phyloP scores from a whole-genome alignment of 2,888 invertebrate genomes.

The Choreutis nemorana region DNA sequence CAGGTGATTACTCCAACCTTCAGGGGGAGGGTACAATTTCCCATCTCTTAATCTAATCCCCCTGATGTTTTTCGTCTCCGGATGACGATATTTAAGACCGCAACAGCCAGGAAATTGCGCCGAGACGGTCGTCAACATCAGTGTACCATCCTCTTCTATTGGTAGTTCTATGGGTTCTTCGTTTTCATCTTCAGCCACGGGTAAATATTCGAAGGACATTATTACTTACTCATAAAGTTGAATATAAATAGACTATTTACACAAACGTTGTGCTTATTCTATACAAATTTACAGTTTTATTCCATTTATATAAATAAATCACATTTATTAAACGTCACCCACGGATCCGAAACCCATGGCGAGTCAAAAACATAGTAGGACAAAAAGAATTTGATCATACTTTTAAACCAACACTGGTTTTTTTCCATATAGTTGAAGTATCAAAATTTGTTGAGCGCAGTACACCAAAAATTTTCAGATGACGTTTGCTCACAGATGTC shows the following conservation, averaged over 20 bases:
- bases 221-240: constrained; percentile 55
- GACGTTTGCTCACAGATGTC: too few species aligned
- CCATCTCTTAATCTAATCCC: constrained; percentile 93
- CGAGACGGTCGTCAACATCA: constrained; percentile 91
- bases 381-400: constrained; percentile 28
- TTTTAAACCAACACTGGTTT: constrained; percentile 11
- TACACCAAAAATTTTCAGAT: too few species aligned
- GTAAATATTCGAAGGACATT: constrained; percentile 75
- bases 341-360: constrained; percentile 64
- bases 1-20: constrained; percentile 85
- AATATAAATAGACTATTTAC: constrained; percentile 40
- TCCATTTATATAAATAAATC: constrained; percentile 57
- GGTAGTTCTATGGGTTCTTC: constrained; percentile 98
- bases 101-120: constrained; percentile 97
- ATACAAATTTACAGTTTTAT: constrained; percentile 58
- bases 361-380: constrained; percentile 57
- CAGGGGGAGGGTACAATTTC: constrained; percentile 86
- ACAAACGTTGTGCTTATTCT: constrained; percentile 54
- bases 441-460: constrained; percentile 26
- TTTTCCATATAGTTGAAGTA: constrained; percentile 19
- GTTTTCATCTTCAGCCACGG: constrained; percentile 97
- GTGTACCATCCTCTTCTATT: constrained; percentile 92
- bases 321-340: constrained; percentile 46
- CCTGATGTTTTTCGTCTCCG: constrained; percentile 88
- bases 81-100: constrained; percentile 96